Evolutionary conservation across 2,888 invertebrate species (phyloP).

Genomic region (Pocota personata): DNA sequence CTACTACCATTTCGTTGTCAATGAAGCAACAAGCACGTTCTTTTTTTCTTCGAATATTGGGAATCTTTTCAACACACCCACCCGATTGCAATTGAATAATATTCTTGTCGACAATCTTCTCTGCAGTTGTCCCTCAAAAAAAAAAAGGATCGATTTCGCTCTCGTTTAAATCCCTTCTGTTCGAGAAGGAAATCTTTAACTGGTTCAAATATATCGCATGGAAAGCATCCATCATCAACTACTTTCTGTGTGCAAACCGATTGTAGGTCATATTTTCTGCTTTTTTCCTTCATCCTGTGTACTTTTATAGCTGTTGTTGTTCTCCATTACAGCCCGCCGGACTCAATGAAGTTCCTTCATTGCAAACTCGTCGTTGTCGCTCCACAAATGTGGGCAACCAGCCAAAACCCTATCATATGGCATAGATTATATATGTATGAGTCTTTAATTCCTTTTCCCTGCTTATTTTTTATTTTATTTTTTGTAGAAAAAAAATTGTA

Average conservation of each 20-base stretch:
- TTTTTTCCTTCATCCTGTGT: conserved; percentile 50
- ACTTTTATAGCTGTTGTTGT: conserved; percentile 14
- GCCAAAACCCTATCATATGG: conserved; percentile 66
- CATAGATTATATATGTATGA: conserved; percentile 30
- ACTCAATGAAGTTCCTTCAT: conserved; percentile 55
- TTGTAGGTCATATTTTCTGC: conserved; percentile 71
- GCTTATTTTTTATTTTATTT: conserved; percentile 4
- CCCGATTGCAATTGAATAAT: conserved; percentile 33
- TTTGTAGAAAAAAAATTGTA: conserved; percentile 5
- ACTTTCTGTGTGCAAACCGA: conserved; percentile 26
- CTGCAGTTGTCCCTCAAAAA: conserved; percentile 26
- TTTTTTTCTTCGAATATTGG: neutral
- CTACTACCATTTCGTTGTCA: conserved; percentile 10
- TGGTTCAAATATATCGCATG: conserved; percentile 61
- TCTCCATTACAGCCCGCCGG: conserved; percentile 5
- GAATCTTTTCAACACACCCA: neutral
- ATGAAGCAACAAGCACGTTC: conserved; percentile 58
- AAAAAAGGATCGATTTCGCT: conserved; percentile 12
- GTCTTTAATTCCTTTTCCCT: conserved; percentile 38
- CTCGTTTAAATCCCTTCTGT: conserved; percentile 19
- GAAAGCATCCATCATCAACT: conserved; percentile 49
- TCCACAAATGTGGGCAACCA: conserved; percentile 63
- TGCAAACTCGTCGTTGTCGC: conserved; percentile 42
- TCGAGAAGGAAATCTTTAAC: conserved; percentile 53
- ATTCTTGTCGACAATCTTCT: conserved; percentile 10